Base-by-base conservation (phyloP, 2,888 invertebrate genomes). In the Pseudococcus longispinus region DNA sequence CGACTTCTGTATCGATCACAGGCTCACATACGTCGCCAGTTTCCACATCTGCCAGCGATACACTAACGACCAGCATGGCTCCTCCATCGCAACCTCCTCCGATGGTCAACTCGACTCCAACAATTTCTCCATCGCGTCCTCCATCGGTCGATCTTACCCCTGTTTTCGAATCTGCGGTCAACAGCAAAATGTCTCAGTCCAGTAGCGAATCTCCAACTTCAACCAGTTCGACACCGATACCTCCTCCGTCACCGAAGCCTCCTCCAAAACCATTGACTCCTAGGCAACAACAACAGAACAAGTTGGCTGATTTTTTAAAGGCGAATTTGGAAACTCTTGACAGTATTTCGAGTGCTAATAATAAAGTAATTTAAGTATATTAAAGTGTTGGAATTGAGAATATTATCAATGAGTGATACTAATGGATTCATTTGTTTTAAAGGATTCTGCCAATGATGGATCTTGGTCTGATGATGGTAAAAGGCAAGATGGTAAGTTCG, bases 251-350 rank as follows among this genome's bases (percentile, higher is more conserved):
- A 1, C 87, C 84, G 0, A 83, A 74, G 37, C 87, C 84, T n/a
- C 90, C 90, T 6, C 37, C 90, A 83, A 87, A 88, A 90, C 89
- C 91, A 90, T 87, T 91, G 90, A 87, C 91, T 91, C 89, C 90
- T 88, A 90, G 90, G 90, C 88, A 90, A 90, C 88, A 90, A 90
- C 87, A 91, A 91, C 88, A 88, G 60, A 88, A 88, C 89, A 95
- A 95, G 90, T 91, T 95, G 44, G 93, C 94, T 20, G 95, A 95
- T 90, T 95, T 95, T 90, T 91, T 94, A 88, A 93, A 95, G 89
- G 93, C 94, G 11, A 95, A 95, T 91, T 90, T 95, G 88, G 95
- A 95, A 89, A 94, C 93, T 90, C 91, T 95, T 88, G 95, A 95
- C 90, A 94, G 37, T 51, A 51, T 86, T 51, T 29, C 80, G 4